Base-by-base conservation (phyloP, 2,888 invertebrate species). In the Mythimna albipuncta region DNA sequence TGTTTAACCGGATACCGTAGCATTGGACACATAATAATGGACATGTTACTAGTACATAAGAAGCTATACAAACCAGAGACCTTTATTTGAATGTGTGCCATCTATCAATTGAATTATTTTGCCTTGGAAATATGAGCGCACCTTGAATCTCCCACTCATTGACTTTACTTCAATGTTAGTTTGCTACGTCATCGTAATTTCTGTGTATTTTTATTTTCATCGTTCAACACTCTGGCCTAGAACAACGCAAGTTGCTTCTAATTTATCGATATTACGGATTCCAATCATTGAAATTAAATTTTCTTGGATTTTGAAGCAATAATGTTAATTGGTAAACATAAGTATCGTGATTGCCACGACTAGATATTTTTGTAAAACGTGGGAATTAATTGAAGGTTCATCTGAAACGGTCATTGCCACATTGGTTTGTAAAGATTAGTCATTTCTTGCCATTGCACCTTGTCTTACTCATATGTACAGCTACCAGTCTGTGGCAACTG, bases 121-220 rank as follows among this genome's bases (percentile, higher is more conserved):
- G 71, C 86, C 84, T 85, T 85, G 84, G 69, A 70, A 72, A 81
- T 77, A 80, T 72, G 65, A 81, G 65, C 62, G 77, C 75, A 76
- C 86, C 85, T 86, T 85, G 85, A 78, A 77, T 81, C 81, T 73
- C 86, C 82, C 84, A 81, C 79, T 84, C 76, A 70, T 76, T 76
- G 75, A 72, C 47, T 81, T 81, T 71, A 76, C 62, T 77, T 82
- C 75, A 81, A 82, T 77, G 75, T 78, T 74, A 74, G 35, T 54
- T 44, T 26, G 26, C 65, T 58, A 75, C 72, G 75, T 81, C 85
- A 84, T 72, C 58, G 54, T 72, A 69, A 75, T 72, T 74, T 78
- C 66, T 77, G 72, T 68, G 32, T 82, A 72, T 75, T 83, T 82
- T 72, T 76, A 65, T 68, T 67, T 63, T 67, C 44, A 61, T 54